phyloP scores from a whole-genome alignment of 1,140 invertebrate genomes.

The Plectrocnemia conspersa region DNA sequence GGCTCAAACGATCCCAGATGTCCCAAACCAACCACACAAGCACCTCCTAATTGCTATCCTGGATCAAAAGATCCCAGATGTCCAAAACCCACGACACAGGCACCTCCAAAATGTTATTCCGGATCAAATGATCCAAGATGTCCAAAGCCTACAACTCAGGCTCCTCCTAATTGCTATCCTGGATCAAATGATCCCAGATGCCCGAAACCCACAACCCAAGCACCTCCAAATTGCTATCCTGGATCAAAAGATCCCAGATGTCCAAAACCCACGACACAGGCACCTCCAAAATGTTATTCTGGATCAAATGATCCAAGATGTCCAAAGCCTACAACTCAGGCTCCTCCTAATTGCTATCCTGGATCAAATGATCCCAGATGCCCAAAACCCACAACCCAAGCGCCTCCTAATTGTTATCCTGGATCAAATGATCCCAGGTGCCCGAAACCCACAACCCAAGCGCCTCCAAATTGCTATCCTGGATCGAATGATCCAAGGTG shows the following conservation, averaged over 20 bases:
- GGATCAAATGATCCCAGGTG: conserved; percentile 44
- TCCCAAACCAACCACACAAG: conserved; percentile 34
- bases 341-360: conserved; percentile 39
- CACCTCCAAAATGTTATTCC: conserved; percentile 37
- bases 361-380: conserved; percentile 38
- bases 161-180: conserved; percentile 40
- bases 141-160: conserved; percentile 6
- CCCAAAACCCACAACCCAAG: conserved; percentile 21
- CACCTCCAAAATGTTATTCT: conserved; percentile 38
- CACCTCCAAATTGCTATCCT: conserved; percentile 41
- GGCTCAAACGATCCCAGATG: conserved; percentile 39
- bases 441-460: conserved; percentile 38
- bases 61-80: conserved; percentile 39
- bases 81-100: conserved; percentile 33
- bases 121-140: conserved; percentile 37
- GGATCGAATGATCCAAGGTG: conserved; percentile 38
- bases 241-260: conserved; percentile 46
- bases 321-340: conserved; percentile 32
- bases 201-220: conserved; percentile 26
- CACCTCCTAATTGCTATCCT: conserved; percentile 39
- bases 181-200: conserved; percentile 42
- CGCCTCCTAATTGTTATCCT: conserved; percentile 39
- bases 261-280: conserved; percentile 8
- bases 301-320: conserved; percentile 45
- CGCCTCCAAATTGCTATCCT: conserved; percentile 33